Conservation (phyloP, 2,113 vertebrate species). For the Taurulus bubalis region DNA sequence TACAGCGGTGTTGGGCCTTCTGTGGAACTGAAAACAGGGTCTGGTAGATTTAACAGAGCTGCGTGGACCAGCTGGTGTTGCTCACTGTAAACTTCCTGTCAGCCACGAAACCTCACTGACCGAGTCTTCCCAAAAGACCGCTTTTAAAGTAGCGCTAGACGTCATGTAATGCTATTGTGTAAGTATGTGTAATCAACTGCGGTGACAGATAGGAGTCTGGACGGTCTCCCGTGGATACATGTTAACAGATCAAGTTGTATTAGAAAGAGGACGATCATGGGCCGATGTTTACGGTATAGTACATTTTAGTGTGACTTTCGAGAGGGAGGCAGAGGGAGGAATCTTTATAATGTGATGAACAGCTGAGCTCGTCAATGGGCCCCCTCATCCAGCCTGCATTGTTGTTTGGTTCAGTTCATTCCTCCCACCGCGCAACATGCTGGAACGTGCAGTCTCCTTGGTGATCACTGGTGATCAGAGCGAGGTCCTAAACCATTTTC, state of each 20-base stretch:
- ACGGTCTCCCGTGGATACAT: conserved; percentile 16
- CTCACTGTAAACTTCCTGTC: conserved; percentile 72
- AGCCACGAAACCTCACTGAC: conserved; percentile 44
- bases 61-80: conserved; percentile 55
- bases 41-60: conserved; percentile 43
- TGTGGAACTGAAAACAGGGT: conserved; percentile 44
- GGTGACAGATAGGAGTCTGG: conserved; percentile 56
- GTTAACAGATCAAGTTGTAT: conserved; percentile 30
- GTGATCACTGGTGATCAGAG: conserved; percentile 63
- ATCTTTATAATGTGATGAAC: conserved; percentile 70
- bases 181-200: conserved; percentile 57
- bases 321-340: conserved; percentile 26
- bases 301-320: conserved; percentile 23
- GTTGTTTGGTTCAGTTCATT: conserved; percentile 58
- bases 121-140: conserved; percentile 61
- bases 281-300: conserved; percentile 35
- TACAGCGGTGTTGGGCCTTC: conserved; percentile 39
- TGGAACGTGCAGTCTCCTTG: conserved; percentile 73
- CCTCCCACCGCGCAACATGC: conserved; percentile 58
- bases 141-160: conserved; percentile 43
- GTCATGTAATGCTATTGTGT: neutral
- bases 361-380: conserved; percentile 72
- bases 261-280: conserved; percentile 18
- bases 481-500: conserved; percentile 57
- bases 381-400: conserved; percentile 45